A percentile compares a stretch with the other conserved stretches of the same genome.
These are phyloP conservation scores for Spondyliosoma cantharus DNA, from an alignment of 2,797 vertebrate genomes.

Conservation along the genomic window DNA sequence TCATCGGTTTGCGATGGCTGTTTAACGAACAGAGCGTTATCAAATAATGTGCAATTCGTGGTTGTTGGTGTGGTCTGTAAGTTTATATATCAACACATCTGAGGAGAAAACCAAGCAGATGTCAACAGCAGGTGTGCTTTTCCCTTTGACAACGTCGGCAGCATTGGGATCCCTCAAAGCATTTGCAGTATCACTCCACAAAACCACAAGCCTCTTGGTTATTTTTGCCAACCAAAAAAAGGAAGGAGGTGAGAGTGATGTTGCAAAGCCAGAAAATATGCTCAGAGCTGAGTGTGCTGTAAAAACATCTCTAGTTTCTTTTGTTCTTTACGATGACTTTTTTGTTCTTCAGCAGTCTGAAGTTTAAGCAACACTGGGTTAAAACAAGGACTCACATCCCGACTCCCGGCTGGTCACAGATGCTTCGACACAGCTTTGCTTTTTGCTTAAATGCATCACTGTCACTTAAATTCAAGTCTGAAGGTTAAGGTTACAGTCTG, in stretches of 20 bases:
- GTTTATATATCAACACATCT: neutral
- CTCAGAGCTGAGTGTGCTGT: neutral
- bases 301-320: neutral
- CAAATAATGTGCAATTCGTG: neutral
- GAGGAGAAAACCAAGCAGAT: conserved; percentile 5
- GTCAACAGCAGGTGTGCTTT: neutral
- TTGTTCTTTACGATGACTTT: neutral
- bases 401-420: conserved; percentile 2
- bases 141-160: neutral
- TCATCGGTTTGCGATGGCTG: neutral
- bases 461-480: conserved; percentile 18
- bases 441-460: conserved; percentile 32
- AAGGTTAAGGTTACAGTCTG: conserved; percentile 12
- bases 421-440: conserved; percentile 42
- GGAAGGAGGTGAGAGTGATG: conserved; percentile 9
- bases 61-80: neutral
- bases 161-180: neutral
- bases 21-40: neutral
- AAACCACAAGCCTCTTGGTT: neutral
- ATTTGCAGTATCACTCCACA: neutral
- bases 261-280: too few relatives aligned
- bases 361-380: conserved; percentile 9
- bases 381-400: conserved; percentile 1
- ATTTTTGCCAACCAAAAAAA: neutral
- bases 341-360: neutral